Conservation (phyloP, 2,888 invertebrate genomes). For the Eucera pruinosa region DNA sequence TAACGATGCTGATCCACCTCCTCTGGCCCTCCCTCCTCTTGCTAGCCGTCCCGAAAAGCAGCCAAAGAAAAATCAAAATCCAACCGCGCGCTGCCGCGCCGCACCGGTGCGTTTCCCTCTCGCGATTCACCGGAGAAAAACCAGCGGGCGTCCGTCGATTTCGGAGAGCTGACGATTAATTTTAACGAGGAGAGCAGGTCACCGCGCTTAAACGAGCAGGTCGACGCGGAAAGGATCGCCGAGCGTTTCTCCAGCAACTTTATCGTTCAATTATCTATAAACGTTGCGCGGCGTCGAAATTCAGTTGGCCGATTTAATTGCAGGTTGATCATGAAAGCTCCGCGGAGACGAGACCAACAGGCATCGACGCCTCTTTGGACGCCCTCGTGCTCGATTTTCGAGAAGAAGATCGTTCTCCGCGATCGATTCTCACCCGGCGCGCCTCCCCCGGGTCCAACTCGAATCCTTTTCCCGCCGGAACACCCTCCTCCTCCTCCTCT, state of each 20-base stretch:
- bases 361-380: slow-evolving; percentile 60
- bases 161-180: no score
- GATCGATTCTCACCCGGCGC: slow-evolving; percentile 60
- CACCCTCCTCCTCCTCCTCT: slow-evolving; percentile 15
- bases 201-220: no score
- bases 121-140: no score
- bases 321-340: slow-evolving; percentile 51
- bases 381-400: slow-evolving; percentile 63
- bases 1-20: slow-evolving; percentile 80
- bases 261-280: slow-evolving; percentile 66
- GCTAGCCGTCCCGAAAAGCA: neutral
- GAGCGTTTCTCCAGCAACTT: neutral
- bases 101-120: no score
- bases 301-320: slow-evolving; percentile 62
- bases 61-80: no score
- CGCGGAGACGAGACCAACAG: slow-evolving; percentile 32
- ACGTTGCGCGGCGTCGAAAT: slow-evolving; percentile 49
- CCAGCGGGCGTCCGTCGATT: no score
- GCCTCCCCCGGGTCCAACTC: slow-evolving; percentile 41
- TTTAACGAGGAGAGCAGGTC: slow-evolving; percentile 23
- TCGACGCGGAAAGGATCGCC: slow-evolving; percentile 7
- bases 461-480: slow-evolving; percentile 36
- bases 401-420: slow-evolving; percentile 50
- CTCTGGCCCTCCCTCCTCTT: slow-evolving; percentile 39
- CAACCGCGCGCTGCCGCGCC: no score